Evolutionary conservation across 2,888 invertebrate species (phyloP), one percentile per base, ranked within the genome.

Genomic region (Herminia tarsipennalis): DNA sequence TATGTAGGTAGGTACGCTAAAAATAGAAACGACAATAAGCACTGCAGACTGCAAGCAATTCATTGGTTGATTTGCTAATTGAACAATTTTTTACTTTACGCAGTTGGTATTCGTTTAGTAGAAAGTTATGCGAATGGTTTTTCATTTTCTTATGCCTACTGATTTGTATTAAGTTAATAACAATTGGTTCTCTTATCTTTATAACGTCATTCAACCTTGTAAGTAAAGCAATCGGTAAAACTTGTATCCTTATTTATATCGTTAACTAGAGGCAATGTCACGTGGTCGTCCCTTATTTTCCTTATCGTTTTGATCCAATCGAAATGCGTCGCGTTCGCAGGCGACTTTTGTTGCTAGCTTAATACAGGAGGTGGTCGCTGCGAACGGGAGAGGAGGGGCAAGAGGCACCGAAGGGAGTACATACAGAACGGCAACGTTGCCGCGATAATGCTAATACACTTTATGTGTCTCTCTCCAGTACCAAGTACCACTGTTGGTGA

Each of bases 361-460:
- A 69, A 70, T 72, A 75, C 72, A 73, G 79, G 79, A 81, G 81
- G 79, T 78, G 75, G 76, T 73, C 70, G 73, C 55, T 71, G 65
- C 59, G 66, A 68, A 73, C 74, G 71, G 80, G 78, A 78, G 81
- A 78, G 81, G 82, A 66, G 83, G 81, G 83, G 84, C 76, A 76
- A 78, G 86, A 81, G 85, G 84, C 81, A 67, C 81, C 76, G 76
- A 76, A 80, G 84, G 86, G 86, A 82, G 85, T 73, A 74, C 81
- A 77, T 73, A 69, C 81, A 73, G 72, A 76, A 66, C 78, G 80
- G 79, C 83, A 83, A 84, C 79, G 78, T 79, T 73, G 78, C 80
- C 68, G 62, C 71, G 76, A 74, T 84, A 83, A 83, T 81, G 77
- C 77, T 78, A 76, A 80, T 78, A 78, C 77, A 73, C 67, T 70